These are phyloP conservation scores for Hyla sarda DNA, from an alignment of 2,113 vertebrate genomes.

Conservation along the genomic window DNA sequence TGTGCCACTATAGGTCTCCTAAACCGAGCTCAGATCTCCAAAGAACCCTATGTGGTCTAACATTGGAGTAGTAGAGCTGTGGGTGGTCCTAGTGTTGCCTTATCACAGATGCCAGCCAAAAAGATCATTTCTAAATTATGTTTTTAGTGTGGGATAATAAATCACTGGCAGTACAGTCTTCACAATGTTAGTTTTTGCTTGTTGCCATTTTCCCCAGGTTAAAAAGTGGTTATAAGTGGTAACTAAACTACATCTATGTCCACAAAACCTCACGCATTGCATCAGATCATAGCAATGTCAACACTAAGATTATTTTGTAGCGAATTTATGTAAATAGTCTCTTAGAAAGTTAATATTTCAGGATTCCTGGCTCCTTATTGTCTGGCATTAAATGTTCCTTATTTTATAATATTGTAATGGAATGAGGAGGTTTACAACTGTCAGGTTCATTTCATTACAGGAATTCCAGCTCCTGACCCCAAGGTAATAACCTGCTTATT, in stretches of 20 bases:
- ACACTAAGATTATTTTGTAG: slow-evolving; percentile 40
- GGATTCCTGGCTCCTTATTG: slow-evolving; percentile 33
- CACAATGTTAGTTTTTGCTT: neutral
- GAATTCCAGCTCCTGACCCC: neutral
- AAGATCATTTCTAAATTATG: neutral
- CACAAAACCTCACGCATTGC: neutral
- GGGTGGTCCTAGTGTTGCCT: neutral
- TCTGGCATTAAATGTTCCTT: slow-evolving; percentile 15
- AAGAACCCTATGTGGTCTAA: neutral
- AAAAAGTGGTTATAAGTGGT: slow-evolving; percentile 15
- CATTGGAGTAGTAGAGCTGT: neutral
- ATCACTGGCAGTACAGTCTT: neutral
- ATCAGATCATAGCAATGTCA: slow-evolving; percentile 30
- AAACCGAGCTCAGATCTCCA: too few species aligned
- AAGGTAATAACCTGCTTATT: slow-evolving; percentile 24
- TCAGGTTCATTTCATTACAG: neutral
- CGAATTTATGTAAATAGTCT: slow-evolving; percentile 40
- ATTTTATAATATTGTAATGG: slow-evolving; percentile 23
- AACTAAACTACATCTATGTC: neutral
- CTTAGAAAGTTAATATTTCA: slow-evolving; percentile 6
- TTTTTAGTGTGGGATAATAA: neutral
- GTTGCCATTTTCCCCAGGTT: neutral
- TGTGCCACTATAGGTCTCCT: too few species aligned
- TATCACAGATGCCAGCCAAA: neutral
- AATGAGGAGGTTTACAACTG: slow-evolving; percentile 31